phyloP scores from a whole-genome alignment of 2,888 invertebrate genomes.

The Luffia ferchaultella region DNA sequence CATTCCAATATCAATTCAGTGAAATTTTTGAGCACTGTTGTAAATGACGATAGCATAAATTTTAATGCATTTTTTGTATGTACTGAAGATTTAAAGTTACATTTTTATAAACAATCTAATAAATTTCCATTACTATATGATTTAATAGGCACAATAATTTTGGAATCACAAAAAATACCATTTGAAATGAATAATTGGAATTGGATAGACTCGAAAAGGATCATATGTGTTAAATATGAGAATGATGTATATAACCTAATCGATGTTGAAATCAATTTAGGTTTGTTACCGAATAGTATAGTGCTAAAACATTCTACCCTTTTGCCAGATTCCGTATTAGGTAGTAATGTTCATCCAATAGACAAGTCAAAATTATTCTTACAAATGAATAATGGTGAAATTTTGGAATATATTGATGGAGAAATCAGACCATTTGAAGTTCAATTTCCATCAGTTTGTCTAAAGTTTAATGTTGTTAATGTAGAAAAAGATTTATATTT shows the following conservation, averaged over 20 bases:
- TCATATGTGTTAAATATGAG: conserved; percentile 40
- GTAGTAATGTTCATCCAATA: conserved; percentile 34
- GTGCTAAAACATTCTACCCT: conserved; percentile 21
- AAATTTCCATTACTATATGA: conserved; percentile 41
- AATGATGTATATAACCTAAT: conserved; percentile 27
- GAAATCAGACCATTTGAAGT: conserved; percentile 30
- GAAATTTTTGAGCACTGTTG: conserved; percentile 56
- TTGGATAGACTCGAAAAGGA: conserved; percentile 53
- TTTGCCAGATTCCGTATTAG: conserved; percentile 32
- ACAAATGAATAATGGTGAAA: conserved; percentile 40
- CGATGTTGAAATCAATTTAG: conserved; percentile 28
- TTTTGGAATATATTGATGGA: conserved; percentile 33
- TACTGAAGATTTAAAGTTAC: conserved; percentile 35
- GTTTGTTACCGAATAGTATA: conserved; percentile 16
- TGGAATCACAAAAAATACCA: conserved; percentile 31
- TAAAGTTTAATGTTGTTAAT: conserved; percentile 43
- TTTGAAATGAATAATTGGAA: conserved; percentile 60
- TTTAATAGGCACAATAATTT: conserved; percentile 13
- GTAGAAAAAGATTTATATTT: conserved; percentile 43
- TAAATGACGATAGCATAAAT: conserved; percentile 20
- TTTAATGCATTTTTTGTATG: conserved; percentile 51
- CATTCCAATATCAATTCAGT: conserved; percentile 66
- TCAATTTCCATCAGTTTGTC: conserved; percentile 44
- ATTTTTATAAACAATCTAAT: conserved; percentile 37
- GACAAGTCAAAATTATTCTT: conserved; percentile 26